phyloP scores from a whole-genome alignment of 2,113 vertebrate species.

The Corythornis vintsioides region DNA sequence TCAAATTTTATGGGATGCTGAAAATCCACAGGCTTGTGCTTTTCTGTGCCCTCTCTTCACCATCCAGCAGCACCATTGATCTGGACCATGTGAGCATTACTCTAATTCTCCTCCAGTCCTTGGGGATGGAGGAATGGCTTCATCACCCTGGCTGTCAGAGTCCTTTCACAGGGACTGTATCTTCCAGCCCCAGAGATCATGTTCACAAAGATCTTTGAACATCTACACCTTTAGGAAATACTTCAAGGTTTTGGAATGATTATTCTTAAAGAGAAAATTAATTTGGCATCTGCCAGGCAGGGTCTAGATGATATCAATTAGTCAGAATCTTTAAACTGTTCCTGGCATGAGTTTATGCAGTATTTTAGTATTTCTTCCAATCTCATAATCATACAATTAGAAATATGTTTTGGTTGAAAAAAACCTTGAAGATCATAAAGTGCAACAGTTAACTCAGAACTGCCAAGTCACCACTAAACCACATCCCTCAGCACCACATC shows the following conservation, averaged over 20 bases:
- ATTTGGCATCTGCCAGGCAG: neutral
- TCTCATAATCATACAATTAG: too few species aligned
- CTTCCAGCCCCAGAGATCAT: neutral
- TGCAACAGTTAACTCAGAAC: too few species aligned
- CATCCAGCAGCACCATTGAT: neutral
- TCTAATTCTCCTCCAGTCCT: neutral
- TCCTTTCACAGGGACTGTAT: neutral
- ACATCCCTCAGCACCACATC: too few species aligned
- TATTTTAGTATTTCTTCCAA: neutral
- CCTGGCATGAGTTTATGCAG: neutral
- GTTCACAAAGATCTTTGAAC: neutral
- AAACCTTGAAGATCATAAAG: too few species aligned
- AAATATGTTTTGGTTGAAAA: too few species aligned
- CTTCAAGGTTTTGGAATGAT: neutral
- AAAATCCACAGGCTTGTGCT: neutral
- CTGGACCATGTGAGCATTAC: accelerated
- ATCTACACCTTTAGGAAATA: neutral
- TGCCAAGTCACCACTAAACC: too few species aligned
- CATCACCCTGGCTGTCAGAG: neutral
- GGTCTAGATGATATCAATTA: neutral
- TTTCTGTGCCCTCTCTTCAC: neutral
- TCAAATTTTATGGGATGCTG: neutral
- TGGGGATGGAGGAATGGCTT: neutral
- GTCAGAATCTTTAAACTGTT: neutral
- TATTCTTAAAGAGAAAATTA: neutral